These are phyloP conservation scores for Indri indri DNA, from an alignment of 2,113 vertebrate genomes.

Conservation along the genomic window DNA sequence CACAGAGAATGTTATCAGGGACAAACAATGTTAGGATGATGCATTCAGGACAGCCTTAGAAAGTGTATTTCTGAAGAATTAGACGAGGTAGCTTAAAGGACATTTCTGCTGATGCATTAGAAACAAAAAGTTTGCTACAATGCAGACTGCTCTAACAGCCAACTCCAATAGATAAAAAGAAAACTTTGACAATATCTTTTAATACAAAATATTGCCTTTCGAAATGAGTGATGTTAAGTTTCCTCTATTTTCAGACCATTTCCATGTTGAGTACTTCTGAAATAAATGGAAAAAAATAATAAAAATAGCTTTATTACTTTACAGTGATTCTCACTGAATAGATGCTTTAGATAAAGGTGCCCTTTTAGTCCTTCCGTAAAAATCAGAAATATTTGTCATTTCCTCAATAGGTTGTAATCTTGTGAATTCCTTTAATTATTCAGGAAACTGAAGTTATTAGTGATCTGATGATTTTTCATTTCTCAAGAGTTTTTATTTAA, in stretches of 20 bases:
- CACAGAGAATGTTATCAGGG: conserved; percentile 67
- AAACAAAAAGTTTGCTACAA: conserved; percentile 39
- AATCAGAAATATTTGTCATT: conserved; percentile 59
- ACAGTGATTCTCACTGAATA: background rate
- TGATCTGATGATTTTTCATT: conserved; percentile 73
- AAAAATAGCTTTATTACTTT: conserved; percentile 57
- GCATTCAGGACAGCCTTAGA: conserved; percentile 39
- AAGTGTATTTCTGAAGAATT: conserved; percentile 62
- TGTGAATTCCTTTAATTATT: conserved; percentile 67
- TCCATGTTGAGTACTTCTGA: background rate
- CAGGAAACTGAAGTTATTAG: conserved; percentile 71
- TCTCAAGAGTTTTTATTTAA: conserved; percentile 64
- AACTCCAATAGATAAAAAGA: background rate
- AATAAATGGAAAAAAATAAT: conserved; percentile 42
- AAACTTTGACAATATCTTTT: background rate
- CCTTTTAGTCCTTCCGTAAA: conserved; percentile 65
- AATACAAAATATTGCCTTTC: background rate
- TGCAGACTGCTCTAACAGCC: background rate
- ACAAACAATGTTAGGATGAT: conserved; percentile 69
- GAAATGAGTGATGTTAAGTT: background rate
- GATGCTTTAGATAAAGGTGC: conserved; percentile 56
- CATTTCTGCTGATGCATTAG: conserved; percentile 53
- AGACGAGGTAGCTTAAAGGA: conserved; percentile 15
- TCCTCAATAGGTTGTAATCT: conserved; percentile 60
- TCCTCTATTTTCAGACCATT: background rate